Evolutionary conservation across 2,113 vertebrate species (phyloP).

Genomic region (Cinclus cinclus): DNA sequence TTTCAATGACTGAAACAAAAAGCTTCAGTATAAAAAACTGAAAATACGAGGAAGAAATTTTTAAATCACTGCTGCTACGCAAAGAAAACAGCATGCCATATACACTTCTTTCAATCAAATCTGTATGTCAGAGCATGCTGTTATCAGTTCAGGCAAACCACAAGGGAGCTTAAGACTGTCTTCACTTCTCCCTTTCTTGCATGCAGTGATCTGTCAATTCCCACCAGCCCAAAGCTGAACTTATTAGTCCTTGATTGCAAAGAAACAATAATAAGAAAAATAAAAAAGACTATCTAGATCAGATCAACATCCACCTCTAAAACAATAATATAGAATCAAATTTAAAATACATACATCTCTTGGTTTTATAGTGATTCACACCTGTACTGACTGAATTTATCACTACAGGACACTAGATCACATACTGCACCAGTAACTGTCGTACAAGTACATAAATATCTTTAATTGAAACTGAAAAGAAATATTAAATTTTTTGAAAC

Average conservation of each 20-base stretch:
- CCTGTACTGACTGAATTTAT: background rate
- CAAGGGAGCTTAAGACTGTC: conserved; percentile 32
- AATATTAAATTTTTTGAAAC: background rate
- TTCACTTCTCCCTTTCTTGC: conserved; percentile 28
- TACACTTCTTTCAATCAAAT: conserved; percentile 49
- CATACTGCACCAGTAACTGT: background rate
- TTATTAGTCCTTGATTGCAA: background rate
- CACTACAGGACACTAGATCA: background rate
- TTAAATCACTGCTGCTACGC: conserved; percentile 64
- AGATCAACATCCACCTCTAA: background rate
- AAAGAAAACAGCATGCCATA: conserved; percentile 4
- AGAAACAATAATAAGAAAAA: background rate
- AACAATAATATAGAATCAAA: background rate
- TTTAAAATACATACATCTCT: background rate
- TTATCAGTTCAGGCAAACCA: conserved; percentile 62
- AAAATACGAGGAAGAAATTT: background rate
- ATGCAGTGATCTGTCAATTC: background rate
- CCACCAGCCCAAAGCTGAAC: background rate
- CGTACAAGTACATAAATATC: background rate
- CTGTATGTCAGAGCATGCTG: background rate
- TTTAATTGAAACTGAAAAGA: background rate
- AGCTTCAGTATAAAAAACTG: background rate
- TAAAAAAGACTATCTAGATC: conserved; percentile 51
- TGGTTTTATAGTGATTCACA: background rate
- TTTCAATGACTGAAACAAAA: conserved; percentile 60